phyloP scores from a whole-genome alignment of 1,140 invertebrate genomes.

The Heliconius nattereri region DNA sequence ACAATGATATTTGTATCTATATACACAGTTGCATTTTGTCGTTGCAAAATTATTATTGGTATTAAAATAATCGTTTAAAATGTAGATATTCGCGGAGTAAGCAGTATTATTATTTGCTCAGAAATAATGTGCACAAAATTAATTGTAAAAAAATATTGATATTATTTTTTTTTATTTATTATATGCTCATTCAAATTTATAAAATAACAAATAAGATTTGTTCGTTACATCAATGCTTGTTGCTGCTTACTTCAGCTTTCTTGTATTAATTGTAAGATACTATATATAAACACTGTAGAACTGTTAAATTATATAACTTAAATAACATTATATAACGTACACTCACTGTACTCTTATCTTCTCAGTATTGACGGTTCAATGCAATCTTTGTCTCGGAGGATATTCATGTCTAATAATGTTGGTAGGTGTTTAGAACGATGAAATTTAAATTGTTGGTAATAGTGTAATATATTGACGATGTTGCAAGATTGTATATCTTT shows the following conservation, averaged over 20 bases:
- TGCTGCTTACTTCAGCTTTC: slow-evolving; percentile 72
- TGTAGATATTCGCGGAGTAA: slow-evolving; percentile 70
- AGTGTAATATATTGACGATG: slow-evolving; percentile 78
- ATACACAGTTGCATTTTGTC: slow-evolving; percentile 68
- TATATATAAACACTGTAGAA: slow-evolving; percentile 73
- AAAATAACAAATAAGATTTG: not conserved
- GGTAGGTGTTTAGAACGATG: slow-evolving; percentile 60
- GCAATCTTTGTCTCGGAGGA: slow-evolving; percentile 79
- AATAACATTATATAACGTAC: slow-evolving; percentile 64
- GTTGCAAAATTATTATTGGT: slow-evolving; percentile 54
- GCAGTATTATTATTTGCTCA: slow-evolving; percentile 48
- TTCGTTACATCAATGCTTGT: slow-evolving; percentile 29
- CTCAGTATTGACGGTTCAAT: slow-evolving; percentile 77
- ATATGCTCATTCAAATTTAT: not conserved
- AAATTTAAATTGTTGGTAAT: slow-evolving; percentile 67
- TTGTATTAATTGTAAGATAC: slow-evolving; percentile 68
- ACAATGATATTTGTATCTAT: slow-evolving; percentile 54
- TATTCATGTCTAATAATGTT: slow-evolving; percentile 50
- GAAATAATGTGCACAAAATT: not conserved
- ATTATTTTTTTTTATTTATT: not conserved
- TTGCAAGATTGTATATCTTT: slow-evolving; percentile 73
- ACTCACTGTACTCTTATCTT: slow-evolving; percentile 70
- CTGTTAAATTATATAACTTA: slow-evolving; percentile 70
- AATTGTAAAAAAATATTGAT: not conserved
- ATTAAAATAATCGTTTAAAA: slow-evolving; percentile 53